Evolutionary conservation across 2,113 vertebrate genomes (phyloP), one percentile per base, ranked within the genome.

Genomic region (Murina feae): DNA sequence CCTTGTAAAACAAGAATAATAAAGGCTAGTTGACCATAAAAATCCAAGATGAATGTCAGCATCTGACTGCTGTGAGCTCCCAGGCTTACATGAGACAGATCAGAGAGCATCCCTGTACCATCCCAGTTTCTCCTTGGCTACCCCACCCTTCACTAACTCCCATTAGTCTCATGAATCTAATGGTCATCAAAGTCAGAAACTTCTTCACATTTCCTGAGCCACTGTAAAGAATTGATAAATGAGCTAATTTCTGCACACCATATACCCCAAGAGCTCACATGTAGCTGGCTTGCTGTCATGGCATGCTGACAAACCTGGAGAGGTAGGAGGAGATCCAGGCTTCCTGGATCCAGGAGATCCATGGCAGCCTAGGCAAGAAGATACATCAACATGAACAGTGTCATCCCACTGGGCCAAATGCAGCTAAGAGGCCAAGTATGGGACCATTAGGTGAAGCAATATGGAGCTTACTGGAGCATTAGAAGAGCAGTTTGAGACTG

Each of bases 1-100:
- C n/a, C 37, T 68, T 87, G 37, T 83, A 83, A 94, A 92, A 78
- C 16, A 74, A 14, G 63, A 92, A 80, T 60, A 51, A 79, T 60
- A 80, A 86, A 69, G n/a, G 10, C 23, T 39, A 35, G 18, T 68
- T 76, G 60, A 35, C 49, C 71, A 37, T 49, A 90, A 85, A 81
- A 55, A 39, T 55, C 7, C 32, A n/a, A 91, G 37, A 78, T 32
- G 12, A 87, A 69, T 63, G 49, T 42, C 39, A 79, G 37, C 30
- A 42, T 51, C 53, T 86, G 81, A 75, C 49, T 25, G 53, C 11
- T 3, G 6, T 51, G 71, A 66, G 66, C 60, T 82, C 6, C 11
- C 17, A 9, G n/a, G 25, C 30, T 30, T 68, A 35, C 8, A 14
- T 12, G 21, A 44, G 25, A 60, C 14, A 35, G 18, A 47, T 13